Percentiles rank a stretch among this genome's conserved stretches.
Conservation (phyloP, 2,797 vertebrate species). For the Microctenopoma stevenorrisi region DNA sequence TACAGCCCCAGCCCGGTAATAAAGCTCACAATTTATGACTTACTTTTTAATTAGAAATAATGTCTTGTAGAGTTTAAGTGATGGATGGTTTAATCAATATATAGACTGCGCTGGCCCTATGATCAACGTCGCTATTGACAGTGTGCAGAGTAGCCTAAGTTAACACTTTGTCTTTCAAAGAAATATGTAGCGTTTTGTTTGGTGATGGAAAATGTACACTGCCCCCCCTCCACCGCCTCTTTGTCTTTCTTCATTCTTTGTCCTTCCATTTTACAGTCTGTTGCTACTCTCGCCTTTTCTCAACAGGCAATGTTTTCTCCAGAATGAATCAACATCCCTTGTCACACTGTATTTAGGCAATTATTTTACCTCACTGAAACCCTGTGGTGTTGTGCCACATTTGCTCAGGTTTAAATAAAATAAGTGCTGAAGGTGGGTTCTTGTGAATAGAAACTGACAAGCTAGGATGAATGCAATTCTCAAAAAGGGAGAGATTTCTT, state of each 20-base stretch:
- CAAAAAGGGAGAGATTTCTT: slow-evolving; percentile 37
- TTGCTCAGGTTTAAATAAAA: slow-evolving; percentile 65
- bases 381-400: slow-evolving; percentile 54
- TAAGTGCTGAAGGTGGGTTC: slow-evolving; percentile 46
- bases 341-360: slow-evolving; percentile 68
- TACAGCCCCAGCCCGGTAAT: slow-evolving; percentile 82
- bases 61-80: slow-evolving; percentile 86
- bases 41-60: slow-evolving; percentile 96
- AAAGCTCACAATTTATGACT: slow-evolving; percentile 88
- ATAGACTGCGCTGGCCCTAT: slow-evolving; percentile 76
- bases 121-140: slow-evolving; percentile 80
- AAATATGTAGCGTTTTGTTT: slow-evolving; percentile 65
- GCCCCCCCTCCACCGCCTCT: slow-evolving; percentile 4
- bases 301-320: slow-evolving; percentile 46
- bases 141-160: slow-evolving; percentile 74
- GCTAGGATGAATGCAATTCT: slow-evolving; percentile 45
- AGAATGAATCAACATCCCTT: slow-evolving; percentile 59
- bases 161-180: slow-evolving; percentile 77
- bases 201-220: slow-evolving; percentile 46
- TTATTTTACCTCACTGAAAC: slow-evolving; percentile 63
- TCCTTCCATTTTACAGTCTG: slow-evolving; percentile 46
- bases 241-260: slow-evolving; percentile 31
- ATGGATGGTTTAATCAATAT: slow-evolving; percentile 88
- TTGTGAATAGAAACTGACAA: slow-evolving; percentile 58
- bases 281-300: slow-evolving; percentile 47